These are phyloP conservation scores for Globia sparganii DNA, from an alignment of 2,888 invertebrate genomes.

Conservation along the genomic window DNA sequence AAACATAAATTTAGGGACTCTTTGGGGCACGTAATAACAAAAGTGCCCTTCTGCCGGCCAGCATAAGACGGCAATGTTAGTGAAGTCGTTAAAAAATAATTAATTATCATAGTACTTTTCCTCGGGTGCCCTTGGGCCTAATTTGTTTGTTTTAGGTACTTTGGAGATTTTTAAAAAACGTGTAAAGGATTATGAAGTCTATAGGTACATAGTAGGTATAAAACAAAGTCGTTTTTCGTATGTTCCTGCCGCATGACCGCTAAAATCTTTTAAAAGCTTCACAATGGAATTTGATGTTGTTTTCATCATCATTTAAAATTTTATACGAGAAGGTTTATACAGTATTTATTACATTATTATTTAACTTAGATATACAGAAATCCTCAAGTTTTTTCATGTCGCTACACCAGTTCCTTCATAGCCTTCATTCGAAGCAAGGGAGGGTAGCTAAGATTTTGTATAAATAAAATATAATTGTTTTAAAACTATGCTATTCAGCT, in stretches of 20 bases:
- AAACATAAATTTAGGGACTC: slow-evolving; percentile 84
- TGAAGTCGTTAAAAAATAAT: slow-evolving; percentile 71
- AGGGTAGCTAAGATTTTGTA: not conserved
- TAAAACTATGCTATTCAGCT: not conserved
- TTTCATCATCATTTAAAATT: not conserved
- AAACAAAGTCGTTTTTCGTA: not conserved
- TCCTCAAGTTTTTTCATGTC: not conserved
- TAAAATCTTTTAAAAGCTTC: not conserved
- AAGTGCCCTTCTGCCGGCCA: slow-evolving; percentile 76
- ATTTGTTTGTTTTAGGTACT: slow-evolving; percentile 21
- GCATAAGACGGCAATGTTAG: slow-evolving; percentile 68
- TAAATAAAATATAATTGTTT: not conserved
- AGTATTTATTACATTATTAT: not conserved
- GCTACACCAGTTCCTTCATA: not conserved
- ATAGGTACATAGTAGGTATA: too few species aligned
- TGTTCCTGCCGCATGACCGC: not conserved
- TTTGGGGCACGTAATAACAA: slow-evolving; percentile 82
- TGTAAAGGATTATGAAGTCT: not conserved
- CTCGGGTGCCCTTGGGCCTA: slow-evolving; percentile 24
- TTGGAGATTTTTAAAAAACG: slow-evolving; percentile 9
- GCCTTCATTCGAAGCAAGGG: too few species aligned
- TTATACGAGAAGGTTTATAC: not conserved
- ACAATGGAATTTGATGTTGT: too few species aligned
- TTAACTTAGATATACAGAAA: not conserved
- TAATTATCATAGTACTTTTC: slow-evolving; percentile 61